phyloP scores from a whole-genome alignment of 2,113 vertebrate species.

The Pardalotus punctatus region DNA sequence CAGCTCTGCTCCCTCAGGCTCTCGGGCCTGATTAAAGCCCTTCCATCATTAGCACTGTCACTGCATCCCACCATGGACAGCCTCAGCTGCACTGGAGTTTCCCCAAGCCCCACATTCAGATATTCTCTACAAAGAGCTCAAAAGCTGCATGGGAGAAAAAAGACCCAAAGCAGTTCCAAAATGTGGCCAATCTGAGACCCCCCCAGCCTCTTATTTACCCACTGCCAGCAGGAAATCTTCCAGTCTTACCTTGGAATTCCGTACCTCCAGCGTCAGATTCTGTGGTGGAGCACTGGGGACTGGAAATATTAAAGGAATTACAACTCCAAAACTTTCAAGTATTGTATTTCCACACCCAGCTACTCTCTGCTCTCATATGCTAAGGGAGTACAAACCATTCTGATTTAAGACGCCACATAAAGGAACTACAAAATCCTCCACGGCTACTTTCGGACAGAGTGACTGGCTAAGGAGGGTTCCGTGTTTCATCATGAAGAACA shows the following conservation, averaged over 20 bases:
- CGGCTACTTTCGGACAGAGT: not conserved
- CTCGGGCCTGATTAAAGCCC: not conserved
- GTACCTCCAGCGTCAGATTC: conserved; percentile 92
- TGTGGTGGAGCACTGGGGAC: conserved; percentile 92
- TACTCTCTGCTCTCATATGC: not conserved
- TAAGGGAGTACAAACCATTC: not conserved
- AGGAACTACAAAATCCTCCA: not conserved
- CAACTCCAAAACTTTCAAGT: not conserved
- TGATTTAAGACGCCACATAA: not conserved
- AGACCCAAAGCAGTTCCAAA: not conserved
- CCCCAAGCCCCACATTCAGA: not conserved
- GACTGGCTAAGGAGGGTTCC: not conserved
- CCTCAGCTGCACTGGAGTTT: not conserved
- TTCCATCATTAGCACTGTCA: not conserved
- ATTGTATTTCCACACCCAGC: not conserved
- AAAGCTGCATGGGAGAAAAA: not conserved
- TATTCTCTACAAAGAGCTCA: not conserved
- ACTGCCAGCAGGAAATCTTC: not conserved
- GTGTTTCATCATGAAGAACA: not conserved
- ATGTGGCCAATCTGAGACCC: not conserved
- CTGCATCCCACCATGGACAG: rapidly evolving
- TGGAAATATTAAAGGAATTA: conserved; percentile 63
- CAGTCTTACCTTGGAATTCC: conserved; percentile 93
- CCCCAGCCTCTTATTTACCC: not conserved
- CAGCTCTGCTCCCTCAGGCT: not conserved